These are phyloP conservation scores for Trachurus trachurus DNA, from an alignment of 2,797 vertebrate genomes.

Conservation along the genomic window DNA sequence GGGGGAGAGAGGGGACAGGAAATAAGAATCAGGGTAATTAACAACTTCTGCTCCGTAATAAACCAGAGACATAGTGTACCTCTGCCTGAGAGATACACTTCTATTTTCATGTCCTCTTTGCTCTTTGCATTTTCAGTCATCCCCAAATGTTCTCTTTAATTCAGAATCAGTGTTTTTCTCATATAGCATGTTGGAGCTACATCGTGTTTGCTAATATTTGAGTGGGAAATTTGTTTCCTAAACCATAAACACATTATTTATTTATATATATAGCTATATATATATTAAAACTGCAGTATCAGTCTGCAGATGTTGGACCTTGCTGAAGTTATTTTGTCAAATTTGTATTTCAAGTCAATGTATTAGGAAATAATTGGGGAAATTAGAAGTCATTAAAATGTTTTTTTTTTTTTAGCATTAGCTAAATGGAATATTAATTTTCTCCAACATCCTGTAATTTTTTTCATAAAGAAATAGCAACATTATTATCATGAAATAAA, in stretches of 20 bases:
- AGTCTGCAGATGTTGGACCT: conserved; percentile 1
- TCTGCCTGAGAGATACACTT: conserved; percentile 76
- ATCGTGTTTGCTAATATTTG: conserved; percentile 48
- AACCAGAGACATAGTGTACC: conserved; percentile 81
- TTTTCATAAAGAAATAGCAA: background rate
- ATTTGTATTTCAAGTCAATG: conserved; percentile 16
- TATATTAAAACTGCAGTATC: background rate
- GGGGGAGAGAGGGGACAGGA: conserved; percentile 88
- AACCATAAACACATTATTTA: conserved; percentile 4
- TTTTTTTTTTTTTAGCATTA: background rate
- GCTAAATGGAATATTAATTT: conserved; percentile 1
- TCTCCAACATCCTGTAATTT: background rate
- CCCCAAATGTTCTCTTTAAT: conserved; percentile 62
- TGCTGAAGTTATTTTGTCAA: conserved; percentile 3
- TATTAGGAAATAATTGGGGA: conserved; percentile 9
- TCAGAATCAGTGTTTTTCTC: conserved; percentile 42
- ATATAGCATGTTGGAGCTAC: conserved; percentile 26
- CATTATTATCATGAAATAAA: background rate
- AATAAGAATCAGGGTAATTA: conserved; percentile 93
- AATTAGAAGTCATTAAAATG: conserved; percentile 5
- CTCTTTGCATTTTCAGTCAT: conserved; percentile 58
- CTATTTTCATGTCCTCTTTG: conserved; percentile 62
- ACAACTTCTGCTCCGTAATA: conserved; percentile 92
- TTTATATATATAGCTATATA: too few relatives aligned
- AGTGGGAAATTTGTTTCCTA: conserved; percentile 30